Conservation (phyloP, 2,113 vertebrate species). For the Azemiops feae region DNA sequence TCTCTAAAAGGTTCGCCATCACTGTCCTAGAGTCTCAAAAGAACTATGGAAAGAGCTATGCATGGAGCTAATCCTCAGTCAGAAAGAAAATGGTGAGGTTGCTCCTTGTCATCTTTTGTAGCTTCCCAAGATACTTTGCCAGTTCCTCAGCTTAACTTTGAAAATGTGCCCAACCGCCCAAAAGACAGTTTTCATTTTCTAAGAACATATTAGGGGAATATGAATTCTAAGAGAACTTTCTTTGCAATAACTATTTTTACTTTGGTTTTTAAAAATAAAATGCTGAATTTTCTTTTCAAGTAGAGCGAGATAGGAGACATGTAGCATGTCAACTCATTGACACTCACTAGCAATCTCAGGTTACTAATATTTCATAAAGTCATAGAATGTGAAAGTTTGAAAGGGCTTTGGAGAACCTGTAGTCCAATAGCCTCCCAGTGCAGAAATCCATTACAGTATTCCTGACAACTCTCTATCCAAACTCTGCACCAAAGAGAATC, state of each 20-base stretch:
- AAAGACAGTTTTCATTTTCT: background rate
- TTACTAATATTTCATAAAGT: background rate
- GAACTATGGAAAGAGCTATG: background rate
- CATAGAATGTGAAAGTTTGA: background rate
- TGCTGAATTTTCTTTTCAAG: background rate
- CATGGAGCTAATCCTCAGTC: background rate
- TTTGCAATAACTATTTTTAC: background rate
- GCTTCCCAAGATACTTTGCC: background rate
- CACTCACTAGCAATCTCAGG: background rate
- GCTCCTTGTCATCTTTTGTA: background rate
- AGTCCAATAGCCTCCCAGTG: background rate
- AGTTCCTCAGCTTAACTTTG: background rate
- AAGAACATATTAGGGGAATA: background rate
- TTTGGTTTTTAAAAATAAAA: background rate
- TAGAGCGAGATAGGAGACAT: background rate
- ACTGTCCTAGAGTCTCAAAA: background rate
- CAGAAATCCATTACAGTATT: background rate
- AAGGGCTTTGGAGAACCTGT: background rate
- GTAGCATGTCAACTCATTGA: background rate
- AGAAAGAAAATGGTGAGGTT: background rate
- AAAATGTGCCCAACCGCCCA: background rate
- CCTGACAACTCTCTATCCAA: background rate
- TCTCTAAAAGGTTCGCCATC: too few relatives aligned
- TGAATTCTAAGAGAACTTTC: background rate
- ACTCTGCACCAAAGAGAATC: background rate